Evolutionary conservation across 2,113 vertebrate species (phyloP).

Genomic region (Labeo rohita): DNA sequence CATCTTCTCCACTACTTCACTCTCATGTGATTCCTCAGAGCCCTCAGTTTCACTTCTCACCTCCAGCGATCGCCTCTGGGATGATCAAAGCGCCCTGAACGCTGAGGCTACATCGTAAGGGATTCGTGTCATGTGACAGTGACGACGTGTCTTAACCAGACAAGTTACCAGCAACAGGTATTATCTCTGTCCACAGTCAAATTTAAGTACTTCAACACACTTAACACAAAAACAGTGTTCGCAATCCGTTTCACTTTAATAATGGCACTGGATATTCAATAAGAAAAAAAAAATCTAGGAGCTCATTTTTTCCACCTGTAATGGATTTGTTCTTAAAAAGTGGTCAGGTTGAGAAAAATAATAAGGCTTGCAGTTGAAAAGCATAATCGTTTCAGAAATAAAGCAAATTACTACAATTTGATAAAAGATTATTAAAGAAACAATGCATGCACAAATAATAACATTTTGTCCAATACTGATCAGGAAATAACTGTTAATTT

Average conservation of each 20-base stretch:
- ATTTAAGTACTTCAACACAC: background rate
- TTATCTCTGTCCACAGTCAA: background rate
- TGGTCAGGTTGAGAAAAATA: background rate
- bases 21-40: constrained; percentile 3
- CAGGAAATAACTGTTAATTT: background rate
- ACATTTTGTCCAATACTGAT: background rate
- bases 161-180: background rate
- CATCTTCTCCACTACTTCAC: constrained; percentile 16
- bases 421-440: background rate
- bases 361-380: background rate
- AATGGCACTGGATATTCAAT: background rate
- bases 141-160: background rate
- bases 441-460: background rate
- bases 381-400: background rate
- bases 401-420: too few species aligned
- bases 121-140: constrained; percentile 14
- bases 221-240: background rate
- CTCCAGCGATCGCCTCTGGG: constrained; percentile 8
- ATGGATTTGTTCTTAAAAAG: background rate
- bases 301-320: background rate
- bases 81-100: constrained; percentile 11
- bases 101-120: constrained; percentile 26
- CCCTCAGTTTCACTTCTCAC: constrained; percentile 40
- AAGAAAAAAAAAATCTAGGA: background rate
- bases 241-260: background rate